These are phyloP conservation scores for Carollia perspicillata DNA, from an alignment of 2,113 vertebrate genomes.

Conservation along the genomic window DNA sequence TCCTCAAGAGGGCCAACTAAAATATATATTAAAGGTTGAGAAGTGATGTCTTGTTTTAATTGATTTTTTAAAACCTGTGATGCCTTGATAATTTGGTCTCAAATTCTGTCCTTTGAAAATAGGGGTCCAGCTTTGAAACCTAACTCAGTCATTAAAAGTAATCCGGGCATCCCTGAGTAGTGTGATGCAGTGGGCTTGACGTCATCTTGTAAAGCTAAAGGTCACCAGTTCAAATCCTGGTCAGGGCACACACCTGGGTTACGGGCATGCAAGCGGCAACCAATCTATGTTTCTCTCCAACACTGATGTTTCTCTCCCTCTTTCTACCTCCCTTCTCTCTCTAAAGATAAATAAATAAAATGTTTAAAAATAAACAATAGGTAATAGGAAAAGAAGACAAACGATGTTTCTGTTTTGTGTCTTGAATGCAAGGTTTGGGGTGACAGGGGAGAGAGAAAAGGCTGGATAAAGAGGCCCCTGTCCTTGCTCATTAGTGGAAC, in stretches of 20 bases:
- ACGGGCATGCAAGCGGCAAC: no score
- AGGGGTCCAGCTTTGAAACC: not conserved
- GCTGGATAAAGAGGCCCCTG: not conserved
- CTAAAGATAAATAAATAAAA: no score
- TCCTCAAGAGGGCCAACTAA: not conserved
- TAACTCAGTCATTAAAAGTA: not conserved
- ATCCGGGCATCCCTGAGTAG: not conserved
- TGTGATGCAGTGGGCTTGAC: no score
- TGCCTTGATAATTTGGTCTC: conserved; percentile 29
- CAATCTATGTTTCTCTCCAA: no score
- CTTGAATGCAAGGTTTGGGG: not conserved
- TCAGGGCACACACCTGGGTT: no score
- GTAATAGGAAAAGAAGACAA: not conserved
- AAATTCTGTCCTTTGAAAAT: conserved; percentile 6
- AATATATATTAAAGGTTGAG: not conserved
- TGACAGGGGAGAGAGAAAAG: not conserved
- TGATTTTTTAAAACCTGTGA: not conserved
- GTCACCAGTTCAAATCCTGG: no score
- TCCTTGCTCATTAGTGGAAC: not conserved
- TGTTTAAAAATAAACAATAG: not conserved
- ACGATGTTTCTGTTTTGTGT: not conserved
- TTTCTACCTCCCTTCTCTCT: no score
- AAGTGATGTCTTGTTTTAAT: not conserved
- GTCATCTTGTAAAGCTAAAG: no score
- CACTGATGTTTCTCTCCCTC: no score